Evolutionary conservation across 2,888 invertebrate species (phyloP).

Genomic region (Rhimphoctona megacephalus): DNA sequence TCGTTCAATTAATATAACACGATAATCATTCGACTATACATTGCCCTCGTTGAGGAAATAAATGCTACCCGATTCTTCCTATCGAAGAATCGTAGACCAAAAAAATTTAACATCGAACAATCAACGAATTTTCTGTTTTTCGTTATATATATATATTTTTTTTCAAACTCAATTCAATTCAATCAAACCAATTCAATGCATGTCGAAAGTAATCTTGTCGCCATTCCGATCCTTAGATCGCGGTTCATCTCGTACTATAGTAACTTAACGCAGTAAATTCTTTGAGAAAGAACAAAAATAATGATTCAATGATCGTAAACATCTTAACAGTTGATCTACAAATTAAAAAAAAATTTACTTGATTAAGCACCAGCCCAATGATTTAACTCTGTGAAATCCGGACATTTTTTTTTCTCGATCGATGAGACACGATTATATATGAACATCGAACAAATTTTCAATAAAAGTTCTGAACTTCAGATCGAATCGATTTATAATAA

Average conservation of each 20-base stretch:
- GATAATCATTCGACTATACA: constrained; percentile 57
- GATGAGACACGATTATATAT: neutral
- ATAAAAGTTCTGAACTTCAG: neutral
- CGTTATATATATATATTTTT: constrained; percentile 3
- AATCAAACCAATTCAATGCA: no score
- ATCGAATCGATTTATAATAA: neutral
- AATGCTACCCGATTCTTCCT: constrained; percentile 19
- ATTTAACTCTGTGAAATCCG: constrained; percentile 55
- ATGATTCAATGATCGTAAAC: constrained; percentile 58
- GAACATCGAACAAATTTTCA: neutral
- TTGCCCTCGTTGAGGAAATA: constrained; percentile 58
- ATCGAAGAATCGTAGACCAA: neutral
- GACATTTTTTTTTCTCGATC: constrained; percentile 30
- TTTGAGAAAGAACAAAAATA: constrained; percentile 34
- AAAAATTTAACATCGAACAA: constrained; percentile 23
- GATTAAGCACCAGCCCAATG: constrained; percentile 66
- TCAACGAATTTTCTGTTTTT: neutral
- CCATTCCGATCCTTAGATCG: constrained; percentile 13
- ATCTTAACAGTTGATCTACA: constrained; percentile 63
- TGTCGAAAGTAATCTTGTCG: constrained; percentile 42
- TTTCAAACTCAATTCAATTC: neutral
- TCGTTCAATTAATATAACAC: constrained; percentile 41
- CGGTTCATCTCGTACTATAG: constrained; percentile 14
- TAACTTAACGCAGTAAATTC: constrained; percentile 51
- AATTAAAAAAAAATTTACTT: constrained; percentile 38